Base-by-base conservation (phyloP, 2,797 vertebrate species). In the Poecilia velifera region DNA sequence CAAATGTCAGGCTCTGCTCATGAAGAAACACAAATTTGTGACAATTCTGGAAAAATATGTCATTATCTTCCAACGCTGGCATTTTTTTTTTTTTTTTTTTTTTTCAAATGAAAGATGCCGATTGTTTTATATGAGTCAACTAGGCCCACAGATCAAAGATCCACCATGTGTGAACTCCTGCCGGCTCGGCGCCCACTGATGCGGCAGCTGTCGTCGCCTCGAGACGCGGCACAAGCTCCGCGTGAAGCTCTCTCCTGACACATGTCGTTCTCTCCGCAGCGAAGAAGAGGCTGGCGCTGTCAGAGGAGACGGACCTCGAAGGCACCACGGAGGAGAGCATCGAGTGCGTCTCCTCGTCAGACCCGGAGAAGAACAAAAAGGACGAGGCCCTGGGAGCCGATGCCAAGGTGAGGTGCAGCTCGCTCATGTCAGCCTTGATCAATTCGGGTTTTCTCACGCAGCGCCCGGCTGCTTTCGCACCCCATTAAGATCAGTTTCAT, bases 301-400 rank as follows among this genome's bases (percentile, higher is more conserved):
- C 94, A 14, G 92, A 94, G 43, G 92, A 92, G 79, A 92, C 89
- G 20, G 92, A 94, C 89, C 86, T 93, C 82, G 94, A 94, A 59
- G 92, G 76, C 84, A 93, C 90, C 12, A 94, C 94, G 72, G 95
- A 96, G 86, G 94, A 93, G 81, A 95, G 94, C 86, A 89, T 95
- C 2, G 94, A 95, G 57, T 91, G 93, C 0, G 83, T 83, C 77
- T 93, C 93, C n/a, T 92, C 90, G 0, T 94, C 93, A 41, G 94
- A 95, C 76, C 84, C 36, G 28, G 93, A 91, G 87, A 93, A 87
- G 78, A 91, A 78, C 78, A 93, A 90, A 83, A 93, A 85, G 64
- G 92, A 94, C 0, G 92, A 94, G 80, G 84, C 79, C 68, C 59
- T 84, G 0, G 16, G 71, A 9, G 72, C 82, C 4, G 68, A 85